Evolutionary conservation across 2,888 invertebrate species (phyloP), one percentile per base, ranked within the genome.

Genomic region (Acrobasis consociella): DNA sequence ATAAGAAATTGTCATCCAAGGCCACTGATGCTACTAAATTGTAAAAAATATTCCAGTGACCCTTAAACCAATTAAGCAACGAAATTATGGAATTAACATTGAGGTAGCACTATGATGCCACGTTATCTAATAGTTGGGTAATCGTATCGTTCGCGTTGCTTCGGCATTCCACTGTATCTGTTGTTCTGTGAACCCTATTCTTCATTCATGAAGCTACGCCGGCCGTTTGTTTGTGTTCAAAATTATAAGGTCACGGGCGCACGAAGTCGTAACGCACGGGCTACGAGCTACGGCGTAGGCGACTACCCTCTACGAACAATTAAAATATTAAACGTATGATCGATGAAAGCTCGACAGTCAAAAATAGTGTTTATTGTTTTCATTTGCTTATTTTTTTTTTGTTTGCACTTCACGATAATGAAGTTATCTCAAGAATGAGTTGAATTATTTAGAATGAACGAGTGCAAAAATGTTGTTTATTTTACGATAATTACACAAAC

Each of bases 81-180:
- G 31, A 56, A 37, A 46, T 62, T 53, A 53, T 61, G 49, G 49
- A 62, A 62, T 56, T 62, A 62, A 55, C 49, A 49, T 37, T 62
- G 16, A 42, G 56, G 55, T 10, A 55, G 52, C 16, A 17, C 42
- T 55, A 49, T 37, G 61, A 61, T 55, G 38, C 22, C 13, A 3
- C 46, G 59, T 62, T 65, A 67, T 65, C 63, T 65, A 65, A 64
- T 46, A 37, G 62, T 62, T 64, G 56, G 13, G 63, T 49, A 67
- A 69, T 64, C 64, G 65, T 67, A 64, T 67, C 65, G 63, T 52
- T 51, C 60, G 39, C 16, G 50, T 52, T 17, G 38, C 39, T 49
- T 56, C 39, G 39, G 17, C 49, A 31, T 50, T 51, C 49, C 49
- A 50, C 50, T 50, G 50, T 49, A 50, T 31, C 37, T 49, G 49